These are phyloP conservation scores for Hyles euphorbiae DNA, from an alignment of 1,140 invertebrate genomes.

Conservation along the genomic window DNA sequence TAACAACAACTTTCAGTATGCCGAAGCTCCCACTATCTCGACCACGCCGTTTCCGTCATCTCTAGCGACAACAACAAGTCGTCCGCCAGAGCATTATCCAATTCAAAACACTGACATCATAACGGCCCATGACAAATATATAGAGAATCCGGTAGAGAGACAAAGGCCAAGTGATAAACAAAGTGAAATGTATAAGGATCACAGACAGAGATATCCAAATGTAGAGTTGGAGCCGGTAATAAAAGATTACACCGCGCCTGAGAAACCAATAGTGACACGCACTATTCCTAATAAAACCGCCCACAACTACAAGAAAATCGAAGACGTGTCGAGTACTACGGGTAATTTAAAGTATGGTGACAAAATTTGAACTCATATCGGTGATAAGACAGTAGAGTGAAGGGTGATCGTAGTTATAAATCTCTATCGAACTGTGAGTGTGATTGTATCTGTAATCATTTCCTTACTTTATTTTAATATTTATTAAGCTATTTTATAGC, in stretches of 20 bases:
- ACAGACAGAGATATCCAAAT: conserved; percentile 1
- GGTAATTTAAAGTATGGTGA: conserved; percentile 63
- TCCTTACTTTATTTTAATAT: conserved; percentile 18
- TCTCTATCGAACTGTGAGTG: not conserved
- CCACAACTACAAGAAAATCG: conserved; percentile 9
- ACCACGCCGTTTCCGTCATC: conserved; percentile 27
- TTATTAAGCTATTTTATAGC: conserved; percentile 19
- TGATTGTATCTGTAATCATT: conserved; percentile 1
- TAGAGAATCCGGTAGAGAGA: conserved; percentile 9
- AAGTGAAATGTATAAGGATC: too few relatives aligned
- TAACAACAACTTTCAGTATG: conserved; percentile 60
- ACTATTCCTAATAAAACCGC: not conserved
- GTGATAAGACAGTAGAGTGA: not conserved
- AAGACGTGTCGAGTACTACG: conserved; percentile 22
- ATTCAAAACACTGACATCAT: conserved; percentile 17
- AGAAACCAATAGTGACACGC: not conserved
- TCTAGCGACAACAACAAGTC: conserved; percentile 28
- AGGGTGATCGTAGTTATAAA: not conserved
- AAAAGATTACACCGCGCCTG: not conserved
- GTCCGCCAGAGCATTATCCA: conserved; percentile 16
- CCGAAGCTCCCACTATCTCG: conserved; percentile 44
- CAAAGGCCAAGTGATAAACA: conserved; percentile 5
- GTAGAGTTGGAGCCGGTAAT: not conserved
- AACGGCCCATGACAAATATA: conserved; percentile 14
- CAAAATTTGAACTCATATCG: conserved; percentile 48